A percentile compares a stretch with the other conserved stretches of the same genome.
Evolutionary conservation across 2,797 vertebrate species (phyloP).

Genomic region (Babyrousa celebensis): DNA sequence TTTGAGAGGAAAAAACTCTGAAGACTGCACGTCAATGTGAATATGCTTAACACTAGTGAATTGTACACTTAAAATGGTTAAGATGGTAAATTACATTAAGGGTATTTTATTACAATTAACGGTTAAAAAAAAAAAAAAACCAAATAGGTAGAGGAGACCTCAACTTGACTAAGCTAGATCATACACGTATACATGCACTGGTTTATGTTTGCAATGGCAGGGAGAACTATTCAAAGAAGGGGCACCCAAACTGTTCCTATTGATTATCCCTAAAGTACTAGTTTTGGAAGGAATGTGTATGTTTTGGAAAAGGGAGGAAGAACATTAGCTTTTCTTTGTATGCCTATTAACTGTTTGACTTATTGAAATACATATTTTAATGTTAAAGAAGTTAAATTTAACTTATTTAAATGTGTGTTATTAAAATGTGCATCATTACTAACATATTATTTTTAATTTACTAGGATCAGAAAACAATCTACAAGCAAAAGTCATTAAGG

Average conservation of each 20-base stretch:
- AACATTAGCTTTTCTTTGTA: neutral
- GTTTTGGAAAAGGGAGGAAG: neutral
- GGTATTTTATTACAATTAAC: neutral
- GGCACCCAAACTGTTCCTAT: neutral
- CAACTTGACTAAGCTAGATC: neutral
- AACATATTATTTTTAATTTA: conserved; percentile 34
- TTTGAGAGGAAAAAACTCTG: neutral
- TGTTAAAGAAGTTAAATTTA: too few relatives aligned
- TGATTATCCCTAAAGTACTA: neutral
- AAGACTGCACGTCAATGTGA: neutral
- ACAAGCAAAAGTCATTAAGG: neutral
- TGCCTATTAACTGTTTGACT: neutral
- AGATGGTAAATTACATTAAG: neutral
- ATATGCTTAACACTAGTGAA: neutral
- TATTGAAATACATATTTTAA: neutral
- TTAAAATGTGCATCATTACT: neutral
- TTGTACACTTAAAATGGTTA: neutral
- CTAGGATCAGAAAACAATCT: conserved; percentile 29
- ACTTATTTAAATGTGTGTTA: neutral
- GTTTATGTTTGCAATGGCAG: neutral
- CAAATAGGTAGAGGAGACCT: neutral
- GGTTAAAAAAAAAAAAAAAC: neutral
- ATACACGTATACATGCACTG: neutral
- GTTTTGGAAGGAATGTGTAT: neutral
- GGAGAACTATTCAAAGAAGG: neutral